Evolutionary conservation across 2,113 vertebrate genomes (phyloP).

Genomic region (Dromas ardeola): DNA sequence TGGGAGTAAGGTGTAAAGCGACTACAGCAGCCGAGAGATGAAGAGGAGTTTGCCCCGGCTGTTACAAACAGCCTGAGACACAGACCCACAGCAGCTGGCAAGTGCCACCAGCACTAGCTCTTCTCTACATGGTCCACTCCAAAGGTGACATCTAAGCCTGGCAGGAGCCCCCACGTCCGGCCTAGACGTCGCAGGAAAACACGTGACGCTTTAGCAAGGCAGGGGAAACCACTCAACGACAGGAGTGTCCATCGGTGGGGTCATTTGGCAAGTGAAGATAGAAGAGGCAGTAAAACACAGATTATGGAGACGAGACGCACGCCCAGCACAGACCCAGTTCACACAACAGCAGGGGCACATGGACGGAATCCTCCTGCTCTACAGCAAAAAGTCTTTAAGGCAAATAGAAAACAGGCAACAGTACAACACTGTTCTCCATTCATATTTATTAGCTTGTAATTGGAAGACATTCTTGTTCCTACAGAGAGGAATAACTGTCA

Average conservation of each 20-base stretch:
- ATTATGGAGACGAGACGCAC: rapidly evolving
- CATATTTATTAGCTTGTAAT: neutral
- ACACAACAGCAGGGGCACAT: neutral
- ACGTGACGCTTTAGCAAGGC: neutral
- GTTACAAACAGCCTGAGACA: neutral
- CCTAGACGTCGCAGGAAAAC: neutral
- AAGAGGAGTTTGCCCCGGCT: neutral
- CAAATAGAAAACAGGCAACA: neutral
- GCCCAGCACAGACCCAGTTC: neutral
- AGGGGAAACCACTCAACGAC: neutral
- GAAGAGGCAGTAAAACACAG: neutral
- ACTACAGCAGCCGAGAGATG: neutral
- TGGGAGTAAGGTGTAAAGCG: neutral
- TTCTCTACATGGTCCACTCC: rapidly evolving
- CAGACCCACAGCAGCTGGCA: neutral
- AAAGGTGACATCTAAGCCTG: neutral
- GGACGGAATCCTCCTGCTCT: neutral
- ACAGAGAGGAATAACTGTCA: neutral
- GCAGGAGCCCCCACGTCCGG: neutral
- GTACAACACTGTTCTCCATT: neutral
- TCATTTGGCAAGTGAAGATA: neutral
- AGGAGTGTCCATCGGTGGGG: neutral
- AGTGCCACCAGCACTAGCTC: neutral
- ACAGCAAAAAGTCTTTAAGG: neutral
- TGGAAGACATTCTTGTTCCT: neutral